phyloP scores from a whole-genome alignment of 2,113 vertebrate genomes.

The Eptesicus fuscus region DNA sequence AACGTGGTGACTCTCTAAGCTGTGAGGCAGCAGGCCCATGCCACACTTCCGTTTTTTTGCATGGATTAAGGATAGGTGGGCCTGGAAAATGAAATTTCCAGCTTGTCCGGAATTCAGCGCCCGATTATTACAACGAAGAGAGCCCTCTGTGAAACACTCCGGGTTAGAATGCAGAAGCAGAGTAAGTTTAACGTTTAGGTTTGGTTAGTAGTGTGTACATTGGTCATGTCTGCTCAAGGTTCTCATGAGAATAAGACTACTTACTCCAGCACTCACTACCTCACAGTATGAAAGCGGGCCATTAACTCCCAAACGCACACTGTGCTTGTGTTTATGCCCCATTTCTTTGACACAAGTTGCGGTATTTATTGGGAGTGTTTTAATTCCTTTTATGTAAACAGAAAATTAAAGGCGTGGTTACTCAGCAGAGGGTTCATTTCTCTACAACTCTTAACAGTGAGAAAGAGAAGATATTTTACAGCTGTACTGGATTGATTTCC shows the following conservation, averaged over 20 bases:
- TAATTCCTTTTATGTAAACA: background rate
- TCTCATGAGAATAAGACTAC: background rate
- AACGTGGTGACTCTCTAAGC: background rate
- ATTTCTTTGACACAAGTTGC: background rate
- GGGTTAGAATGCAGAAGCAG: constrained; percentile 26
- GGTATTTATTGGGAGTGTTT: background rate
- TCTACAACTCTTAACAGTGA: background rate
- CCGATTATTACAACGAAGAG: background rate
- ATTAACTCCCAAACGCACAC: background rate
- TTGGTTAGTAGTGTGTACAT: constrained; percentile 5
- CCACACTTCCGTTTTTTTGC: background rate
- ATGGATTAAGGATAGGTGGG: background rate
- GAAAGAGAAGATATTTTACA: background rate
- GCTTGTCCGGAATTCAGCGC: background rate
- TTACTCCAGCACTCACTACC: background rate
- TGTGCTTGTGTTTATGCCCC: background rate
- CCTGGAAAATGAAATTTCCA: background rate
- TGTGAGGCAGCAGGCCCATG: background rate
- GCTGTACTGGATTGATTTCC: background rate
- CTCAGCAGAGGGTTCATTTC: background rate
- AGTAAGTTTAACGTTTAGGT: background rate
- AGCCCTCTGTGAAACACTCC: background rate
- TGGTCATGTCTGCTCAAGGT: background rate
- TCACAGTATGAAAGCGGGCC: background rate
- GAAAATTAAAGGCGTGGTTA: background rate